Base-by-base conservation (phyloP, 2,888 invertebrate species). In the Acleris cristana region DNA sequence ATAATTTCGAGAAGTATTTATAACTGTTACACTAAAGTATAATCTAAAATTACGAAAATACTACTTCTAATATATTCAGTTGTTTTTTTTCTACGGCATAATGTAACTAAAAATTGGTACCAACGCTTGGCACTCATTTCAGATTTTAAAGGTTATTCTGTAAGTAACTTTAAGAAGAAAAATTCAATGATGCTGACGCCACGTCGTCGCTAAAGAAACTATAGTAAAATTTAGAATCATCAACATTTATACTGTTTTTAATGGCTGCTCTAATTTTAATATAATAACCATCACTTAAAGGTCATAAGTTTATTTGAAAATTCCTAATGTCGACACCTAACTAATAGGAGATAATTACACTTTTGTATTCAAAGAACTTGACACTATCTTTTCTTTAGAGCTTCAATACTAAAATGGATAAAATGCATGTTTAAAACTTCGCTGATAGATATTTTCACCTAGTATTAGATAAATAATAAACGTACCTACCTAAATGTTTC, bases 271-370 rank as follows among this genome's bases (percentile, higher is more conserved):
- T 59, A 65, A 65, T 65, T 65, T 59, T 59, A 59, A 58, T 53
- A 65, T 65, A 65, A 65, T 65, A 65, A 59, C 58, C 48, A 26
- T 34, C 54, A 65, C 64, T 65, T 65, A 65, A 26, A 26, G 19
- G 14, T 65, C 64, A 30, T 65, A 65, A 65, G 64, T 59, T 65
- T 65, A 59, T 59, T 65, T 65, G 59, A 48, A n/a, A 53, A n/a
- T 54, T 65, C 53, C 53, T 65, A 64, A 64, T 64, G 52, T 64
- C 52, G 1, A 30, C 64, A 45, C 30, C 26, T 26, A 64, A 64
- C 26, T 26, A 64, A 64, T 64, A 65, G 64, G 48, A 59, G n/a
- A 59, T 65, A 59, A 65, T 59, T 51, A 45, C 30, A 34, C n/a
- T 58, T 34, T n/a, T 34, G 45, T 12, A 18, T 19, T 19, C 18